phyloP scores from a whole-genome alignment of 2,888 invertebrate species.

The Lamproptera curius region DNA sequence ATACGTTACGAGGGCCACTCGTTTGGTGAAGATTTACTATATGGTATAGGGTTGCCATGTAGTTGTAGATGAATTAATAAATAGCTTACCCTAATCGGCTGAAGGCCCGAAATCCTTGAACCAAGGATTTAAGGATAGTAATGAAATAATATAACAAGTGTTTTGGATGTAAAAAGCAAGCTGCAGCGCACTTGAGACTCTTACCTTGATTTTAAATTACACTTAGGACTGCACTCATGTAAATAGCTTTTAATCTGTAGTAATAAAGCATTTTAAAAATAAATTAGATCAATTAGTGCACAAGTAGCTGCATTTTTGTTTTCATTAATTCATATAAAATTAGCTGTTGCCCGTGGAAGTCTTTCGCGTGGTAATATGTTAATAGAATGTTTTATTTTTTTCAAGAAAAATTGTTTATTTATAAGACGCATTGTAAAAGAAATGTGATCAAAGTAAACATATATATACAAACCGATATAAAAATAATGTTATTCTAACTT shows the following conservation, averaged over 20 bases:
- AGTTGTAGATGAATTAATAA: slow-evolving; percentile 8
- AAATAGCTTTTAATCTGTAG: neutral
- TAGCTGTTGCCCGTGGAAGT: no score
- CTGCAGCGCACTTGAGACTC: neutral
- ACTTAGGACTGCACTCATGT: neutral
- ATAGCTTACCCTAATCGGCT: neutral
- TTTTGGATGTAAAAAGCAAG: neutral
- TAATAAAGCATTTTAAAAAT: no score
- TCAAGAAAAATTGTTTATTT: no score
- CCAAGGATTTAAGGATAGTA: neutral
- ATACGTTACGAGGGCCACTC: slow-evolving; percentile 35
- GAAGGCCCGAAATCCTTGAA: neutral
- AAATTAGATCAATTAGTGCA: no score
- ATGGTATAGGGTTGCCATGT: slow-evolving; percentile 25
- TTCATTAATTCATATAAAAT: no score
- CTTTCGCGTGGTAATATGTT: no score
- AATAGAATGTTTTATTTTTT: no score
- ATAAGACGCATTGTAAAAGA: no score
- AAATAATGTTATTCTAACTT: no score
- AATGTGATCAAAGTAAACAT: no score
- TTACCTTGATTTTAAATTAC: neutral
- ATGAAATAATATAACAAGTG: neutral
- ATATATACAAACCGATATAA: no score
- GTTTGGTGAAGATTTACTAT: slow-evolving; percentile 42
- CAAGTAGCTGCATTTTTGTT: no score